Evolutionary conservation across 2,888 invertebrate genomes (phyloP).

Genomic region (Lordiphosa fenestrarum): DNA sequence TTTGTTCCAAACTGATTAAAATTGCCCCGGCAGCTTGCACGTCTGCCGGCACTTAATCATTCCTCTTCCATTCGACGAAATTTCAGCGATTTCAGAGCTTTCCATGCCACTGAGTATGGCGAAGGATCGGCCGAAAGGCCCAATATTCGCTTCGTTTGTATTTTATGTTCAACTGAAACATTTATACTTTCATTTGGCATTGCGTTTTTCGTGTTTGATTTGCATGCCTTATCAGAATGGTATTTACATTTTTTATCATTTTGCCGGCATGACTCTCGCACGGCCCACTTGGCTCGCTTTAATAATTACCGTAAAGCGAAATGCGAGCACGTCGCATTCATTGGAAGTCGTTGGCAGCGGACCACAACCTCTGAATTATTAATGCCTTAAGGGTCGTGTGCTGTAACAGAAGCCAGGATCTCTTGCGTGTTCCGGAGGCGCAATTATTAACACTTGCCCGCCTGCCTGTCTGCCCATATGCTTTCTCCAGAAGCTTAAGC

Average conservation of each 20-base stretch:
- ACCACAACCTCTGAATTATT: conserved; percentile 41
- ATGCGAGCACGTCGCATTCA: conserved; percentile 34
- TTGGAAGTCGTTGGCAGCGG: conserved; percentile 27
- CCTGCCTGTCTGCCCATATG: conserved; percentile 2
- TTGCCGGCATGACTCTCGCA: conserved; percentile 14
- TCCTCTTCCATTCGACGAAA: conserved; percentile 4
- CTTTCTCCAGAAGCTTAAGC: neutral
- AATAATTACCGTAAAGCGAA: conserved; percentile 42
- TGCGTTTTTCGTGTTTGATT: conserved; percentile 39
- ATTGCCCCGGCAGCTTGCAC: conserved; percentile 4
- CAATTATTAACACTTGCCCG: conserved; percentile 53
- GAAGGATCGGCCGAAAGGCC: conserved; percentile 2
- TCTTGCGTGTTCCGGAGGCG: conserved; percentile 17
- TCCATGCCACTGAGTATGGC: conserved; percentile 11
- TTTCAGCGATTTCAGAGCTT: conserved; percentile 11
- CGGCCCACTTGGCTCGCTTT: conserved; percentile 26
- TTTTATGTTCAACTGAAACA: conserved; percentile 23
- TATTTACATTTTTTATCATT: conserved; percentile 42
- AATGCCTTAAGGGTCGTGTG: conserved; percentile 30
- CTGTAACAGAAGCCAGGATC: conserved; percentile 4
- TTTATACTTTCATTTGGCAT: conserved; percentile 29
- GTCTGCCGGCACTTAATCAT: conserved; percentile 22
- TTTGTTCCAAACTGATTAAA: conserved; percentile 19
- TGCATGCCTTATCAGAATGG: conserved; percentile 39
- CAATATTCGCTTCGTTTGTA: conserved; percentile 1